Evolutionary conservation across 2,797 vertebrate genomes (phyloP).

Genomic region (Steatocranus sp.): DNA sequence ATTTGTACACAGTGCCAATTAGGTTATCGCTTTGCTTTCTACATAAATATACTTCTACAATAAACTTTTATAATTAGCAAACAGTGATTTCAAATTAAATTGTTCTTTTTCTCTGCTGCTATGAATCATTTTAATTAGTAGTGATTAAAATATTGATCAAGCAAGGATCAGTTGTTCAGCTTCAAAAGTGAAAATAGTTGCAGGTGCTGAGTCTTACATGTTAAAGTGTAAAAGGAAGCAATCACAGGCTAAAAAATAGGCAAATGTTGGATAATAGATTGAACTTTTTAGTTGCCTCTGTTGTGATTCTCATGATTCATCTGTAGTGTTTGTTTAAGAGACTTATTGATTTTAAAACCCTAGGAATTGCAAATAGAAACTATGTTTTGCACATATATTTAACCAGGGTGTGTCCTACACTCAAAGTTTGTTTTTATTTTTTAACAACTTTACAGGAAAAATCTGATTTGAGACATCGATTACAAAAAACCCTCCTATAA

Average conservation of each 20-base stretch:
- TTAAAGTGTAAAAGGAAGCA: neutral
- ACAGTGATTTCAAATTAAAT: neutral
- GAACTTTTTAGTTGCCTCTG: neutral
- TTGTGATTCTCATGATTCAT: neutral
- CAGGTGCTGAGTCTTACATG: neutral
- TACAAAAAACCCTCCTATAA: fast-evolving
- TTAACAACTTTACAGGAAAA: neutral
- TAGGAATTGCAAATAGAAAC: neutral
- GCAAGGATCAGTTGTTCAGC: neutral
- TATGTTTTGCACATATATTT: neutral
- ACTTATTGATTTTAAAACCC: neutral
- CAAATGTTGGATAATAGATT: neutral
- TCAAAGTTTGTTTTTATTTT: neutral
- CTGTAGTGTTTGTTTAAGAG: neutral
- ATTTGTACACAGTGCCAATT: fast-evolving
- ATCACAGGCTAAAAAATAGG: neutral
- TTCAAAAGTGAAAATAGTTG: neutral
- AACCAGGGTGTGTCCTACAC: neutral
- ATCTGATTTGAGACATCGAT: neutral
- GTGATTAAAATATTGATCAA: neutral
- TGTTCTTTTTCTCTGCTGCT: neutral
- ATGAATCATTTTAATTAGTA: neutral
- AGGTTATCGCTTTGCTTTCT: neutral
- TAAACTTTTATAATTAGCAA: neutral
- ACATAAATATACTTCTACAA: neutral